These are phyloP conservation scores for Andrena minutula DNA, from an alignment of 2,888 invertebrate genomes.

Conservation along the genomic window DNA sequence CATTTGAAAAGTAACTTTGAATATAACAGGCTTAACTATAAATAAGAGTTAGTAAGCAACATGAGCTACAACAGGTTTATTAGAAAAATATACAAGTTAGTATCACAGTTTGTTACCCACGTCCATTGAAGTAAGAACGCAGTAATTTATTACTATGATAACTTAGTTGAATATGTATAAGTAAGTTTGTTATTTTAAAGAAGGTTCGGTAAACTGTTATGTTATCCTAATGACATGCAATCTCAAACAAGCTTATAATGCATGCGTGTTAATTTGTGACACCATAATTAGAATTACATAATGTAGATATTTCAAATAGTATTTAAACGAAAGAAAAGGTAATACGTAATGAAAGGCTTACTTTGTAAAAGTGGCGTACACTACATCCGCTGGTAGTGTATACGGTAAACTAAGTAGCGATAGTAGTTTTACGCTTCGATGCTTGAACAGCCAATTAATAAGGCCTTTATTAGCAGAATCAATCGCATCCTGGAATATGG, in stretches of 20 bases:
- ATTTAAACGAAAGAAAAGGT: not conserved
- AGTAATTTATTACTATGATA: not conserved
- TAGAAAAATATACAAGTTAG: not conserved
- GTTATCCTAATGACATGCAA: constrained; percentile 31
- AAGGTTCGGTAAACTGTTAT: not conserved
- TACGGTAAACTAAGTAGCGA: constrained; percentile 94
- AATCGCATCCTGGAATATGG: constrained; percentile 96
- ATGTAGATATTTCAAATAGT: constrained; percentile 1
- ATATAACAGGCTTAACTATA: not conserved
- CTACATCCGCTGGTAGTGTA: constrained; percentile 94
- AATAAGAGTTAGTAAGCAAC: constrained; percentile 2
- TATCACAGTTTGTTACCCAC: not conserved
- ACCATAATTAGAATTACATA: not conserved
- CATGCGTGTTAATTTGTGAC: constrained; percentile 32
- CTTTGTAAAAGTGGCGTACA: constrained; percentile 95
- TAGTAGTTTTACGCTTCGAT: constrained; percentile 92
- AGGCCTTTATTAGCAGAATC: constrained; percentile 96
- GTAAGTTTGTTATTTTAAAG: not conserved
- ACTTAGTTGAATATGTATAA: not conserved
- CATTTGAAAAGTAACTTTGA: not conserved
- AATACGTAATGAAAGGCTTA: constrained; percentile 86
- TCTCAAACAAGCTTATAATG: constrained; percentile 18
- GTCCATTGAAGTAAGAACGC: not conserved
- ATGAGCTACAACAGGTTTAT: not conserved
- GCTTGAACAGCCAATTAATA: constrained; percentile 95